Conservation (phyloP, 2,113 vertebrate genomes). For the Lipotes vexillifer region DNA sequence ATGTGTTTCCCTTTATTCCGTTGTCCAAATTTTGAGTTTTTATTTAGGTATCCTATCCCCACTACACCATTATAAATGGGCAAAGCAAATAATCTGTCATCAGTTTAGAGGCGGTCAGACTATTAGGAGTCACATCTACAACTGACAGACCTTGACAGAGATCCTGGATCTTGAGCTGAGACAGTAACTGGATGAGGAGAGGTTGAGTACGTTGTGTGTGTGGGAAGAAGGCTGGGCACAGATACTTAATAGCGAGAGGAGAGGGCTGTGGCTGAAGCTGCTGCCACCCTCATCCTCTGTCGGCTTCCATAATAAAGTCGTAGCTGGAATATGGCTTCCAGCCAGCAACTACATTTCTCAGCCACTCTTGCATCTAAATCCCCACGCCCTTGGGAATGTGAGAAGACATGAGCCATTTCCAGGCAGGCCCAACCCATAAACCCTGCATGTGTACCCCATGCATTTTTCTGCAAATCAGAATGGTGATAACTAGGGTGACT, state of each 20-base stretch:
- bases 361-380: background rate
- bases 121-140: background rate
- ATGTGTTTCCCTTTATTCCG: background rate
- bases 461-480: background rate
- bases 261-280: background rate
- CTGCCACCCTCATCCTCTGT: background rate
- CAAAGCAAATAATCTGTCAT: background rate
- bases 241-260: background rate
- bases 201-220: background rate
- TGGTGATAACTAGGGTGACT: background rate
- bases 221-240: background rate
- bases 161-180: background rate
- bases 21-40: background rate
- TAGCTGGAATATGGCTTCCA: background rate
- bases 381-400: background rate
- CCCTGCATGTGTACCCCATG: background rate
- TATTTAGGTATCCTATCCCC: background rate
- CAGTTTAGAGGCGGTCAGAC: background rate
- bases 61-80: background rate
- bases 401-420: background rate
- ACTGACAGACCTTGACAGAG: background rate
- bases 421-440: background rate
- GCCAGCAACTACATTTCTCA: background rate
- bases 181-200: background rate
- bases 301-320: background rate